phyloP scores from a whole-genome alignment of 1,140 invertebrate genomes.

The Procambarus virginalis region DNA sequence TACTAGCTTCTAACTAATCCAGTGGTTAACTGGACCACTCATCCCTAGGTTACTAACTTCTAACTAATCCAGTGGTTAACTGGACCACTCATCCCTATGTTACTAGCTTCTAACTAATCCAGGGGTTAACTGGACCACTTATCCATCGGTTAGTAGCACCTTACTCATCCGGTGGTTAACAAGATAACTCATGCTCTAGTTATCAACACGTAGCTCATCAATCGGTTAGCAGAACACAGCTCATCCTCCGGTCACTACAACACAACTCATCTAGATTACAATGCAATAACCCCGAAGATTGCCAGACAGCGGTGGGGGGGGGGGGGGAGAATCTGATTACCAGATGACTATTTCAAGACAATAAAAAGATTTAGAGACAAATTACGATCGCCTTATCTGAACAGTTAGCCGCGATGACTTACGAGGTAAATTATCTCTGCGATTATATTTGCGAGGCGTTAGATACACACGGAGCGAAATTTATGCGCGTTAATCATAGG shows the following conservation, averaged over 20 bases:
- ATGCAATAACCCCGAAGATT: neutral
- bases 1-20: no score
- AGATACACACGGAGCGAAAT: neutral
- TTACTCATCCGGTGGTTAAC: no score
- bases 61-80: no score
- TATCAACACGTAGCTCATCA: no score
- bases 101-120: no score
- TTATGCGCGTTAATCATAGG: neutral
- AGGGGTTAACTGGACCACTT: no score
- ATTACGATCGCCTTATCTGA: neutral
- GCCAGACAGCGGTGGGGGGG: no score
- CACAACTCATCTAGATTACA: neutral
- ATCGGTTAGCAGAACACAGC: neutral
- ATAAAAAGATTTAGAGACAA: neutral
- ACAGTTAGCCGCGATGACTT: neutral
- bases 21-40: no score
- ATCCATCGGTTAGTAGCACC: no score
- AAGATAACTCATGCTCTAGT: no score
- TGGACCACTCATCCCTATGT: no score
- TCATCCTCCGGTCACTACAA: neutral
- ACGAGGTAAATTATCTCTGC: neutral
- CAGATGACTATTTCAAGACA: neutral
- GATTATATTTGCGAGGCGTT: neutral
- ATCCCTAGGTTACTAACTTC: no score
- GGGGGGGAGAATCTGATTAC: neutral